Evolutionary conservation across 2,797 vertebrate species (phyloP).

Genomic region (Loriculus beryllinus): DNA sequence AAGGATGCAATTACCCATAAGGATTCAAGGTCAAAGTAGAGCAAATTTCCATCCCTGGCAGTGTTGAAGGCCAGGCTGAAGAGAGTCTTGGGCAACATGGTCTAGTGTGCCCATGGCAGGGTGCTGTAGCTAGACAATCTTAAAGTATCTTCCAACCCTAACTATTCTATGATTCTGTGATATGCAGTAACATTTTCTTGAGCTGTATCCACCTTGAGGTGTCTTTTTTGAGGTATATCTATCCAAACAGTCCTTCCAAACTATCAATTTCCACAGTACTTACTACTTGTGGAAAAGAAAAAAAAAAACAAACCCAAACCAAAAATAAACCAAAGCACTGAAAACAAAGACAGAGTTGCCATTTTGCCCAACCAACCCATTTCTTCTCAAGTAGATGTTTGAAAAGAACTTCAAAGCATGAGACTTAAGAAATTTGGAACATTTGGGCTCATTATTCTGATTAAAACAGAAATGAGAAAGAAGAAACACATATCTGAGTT

Average conservation of each 20-base stretch:
- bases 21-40: not conserved
- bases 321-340: too few species aligned
- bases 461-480: not conserved
- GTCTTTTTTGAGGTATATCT: not conserved
- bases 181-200: not conserved
- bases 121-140: not conserved
- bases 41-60: not conserved
- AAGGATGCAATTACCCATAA: not conserved
- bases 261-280: not conserved
- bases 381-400: not conserved
- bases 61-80: not conserved
- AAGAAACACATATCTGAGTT: not conserved
- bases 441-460: not conserved
- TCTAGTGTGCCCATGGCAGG: not conserved
- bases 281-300: not conserved
- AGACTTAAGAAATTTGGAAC: not conserved
- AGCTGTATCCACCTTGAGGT: not conserved
- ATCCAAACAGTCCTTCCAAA: not conserved
- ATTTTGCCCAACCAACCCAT: not conserved
- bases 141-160: not conserved
- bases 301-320: not conserved
- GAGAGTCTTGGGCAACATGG: not conserved
- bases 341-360: not conserved
- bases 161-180: not conserved
- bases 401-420: not conserved